These are phyloP conservation scores for Elgaria multicarinata DNA, from an alignment of 2,113 vertebrate genomes.

Conservation along the genomic window DNA sequence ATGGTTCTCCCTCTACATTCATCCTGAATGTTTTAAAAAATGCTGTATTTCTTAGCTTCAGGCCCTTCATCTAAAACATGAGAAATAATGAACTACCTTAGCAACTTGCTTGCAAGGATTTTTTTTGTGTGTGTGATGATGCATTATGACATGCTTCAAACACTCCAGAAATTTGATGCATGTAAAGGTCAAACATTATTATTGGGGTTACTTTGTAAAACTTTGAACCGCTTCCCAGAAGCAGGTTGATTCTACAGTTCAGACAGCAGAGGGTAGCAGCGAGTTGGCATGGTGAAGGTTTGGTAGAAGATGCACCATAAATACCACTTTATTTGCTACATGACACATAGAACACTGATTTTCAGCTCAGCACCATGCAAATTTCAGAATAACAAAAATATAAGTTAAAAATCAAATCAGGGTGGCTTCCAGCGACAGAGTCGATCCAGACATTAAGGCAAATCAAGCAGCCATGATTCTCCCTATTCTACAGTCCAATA, in stretches of 20 bases:
- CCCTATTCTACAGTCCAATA: neutral
- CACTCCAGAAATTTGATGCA: neutral
- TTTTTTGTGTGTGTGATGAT: neutral
- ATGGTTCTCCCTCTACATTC: too few relatives aligned
- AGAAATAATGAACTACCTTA: too few relatives aligned
- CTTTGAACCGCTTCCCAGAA: neutral
- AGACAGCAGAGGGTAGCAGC: constrained; percentile 9
- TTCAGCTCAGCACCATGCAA: neutral
- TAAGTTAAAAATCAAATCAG: neutral
- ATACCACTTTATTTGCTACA: neutral
- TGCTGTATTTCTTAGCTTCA: too few relatives aligned
- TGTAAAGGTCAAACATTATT: too few relatives aligned
- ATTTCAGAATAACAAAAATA: constrained; percentile 16
- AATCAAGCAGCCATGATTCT: neutral
- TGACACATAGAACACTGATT: neutral
- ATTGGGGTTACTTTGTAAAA: neutral
- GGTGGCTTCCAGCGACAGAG: constrained; percentile 23
- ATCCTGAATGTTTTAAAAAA: too few relatives aligned
- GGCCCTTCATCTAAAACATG: too few relatives aligned
- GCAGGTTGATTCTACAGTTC: neutral
- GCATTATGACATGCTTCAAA: neutral
- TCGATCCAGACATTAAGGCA: neutral
- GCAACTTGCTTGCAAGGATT: too few relatives aligned
- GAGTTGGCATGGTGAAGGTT: neutral
- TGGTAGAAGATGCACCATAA: too few relatives aligned